Base-by-base conservation (phyloP, 2,888 invertebrate species). In the Axea sp. region DNA sequence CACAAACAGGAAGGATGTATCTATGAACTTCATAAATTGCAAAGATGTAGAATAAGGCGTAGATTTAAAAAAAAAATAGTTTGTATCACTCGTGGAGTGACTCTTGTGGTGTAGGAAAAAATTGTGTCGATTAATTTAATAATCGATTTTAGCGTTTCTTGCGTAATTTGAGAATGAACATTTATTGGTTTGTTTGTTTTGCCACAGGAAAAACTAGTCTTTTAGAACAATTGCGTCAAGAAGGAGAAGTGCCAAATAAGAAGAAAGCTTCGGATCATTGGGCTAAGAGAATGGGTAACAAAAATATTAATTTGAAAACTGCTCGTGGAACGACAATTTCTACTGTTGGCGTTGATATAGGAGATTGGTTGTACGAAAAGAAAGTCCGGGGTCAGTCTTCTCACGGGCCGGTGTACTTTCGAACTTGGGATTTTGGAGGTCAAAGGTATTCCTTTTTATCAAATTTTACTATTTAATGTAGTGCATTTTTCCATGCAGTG, bases 351-450 rank as follows among this genome's bases (percentile, higher is more conserved):
- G 98, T 99, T 14, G 99, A 99, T 88, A 98, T 99, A 78, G 96
- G 96, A 35, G 95, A 96, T 77, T 97, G 98, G 95, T 90, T 94
- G 12, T 96, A 95, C 86, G 97, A 97, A 86, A 95, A 95, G 83
- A 93, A 95, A 84, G 90, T 93, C 3, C 90, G 94, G 14, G 93
- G 95, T 0, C 92, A 92, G 26, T 92, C 92, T 0, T 91, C 92
- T 0, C 92, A 93, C 82, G 95, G 95, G 0, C 94, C 97, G 0
- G 94, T 98, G 51, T 93, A 95, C 15, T 97, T 97, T 88, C 89
- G 98, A 53, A 99, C 99, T 0, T 99, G 99, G 99, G 99, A 99
- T 88, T 99, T 99, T 88, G 98, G 98, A 2, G 99, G 99, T 0
- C 99, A 98, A 89, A 69, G 59, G 74, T 74, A n/a, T n/a, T n/a